These are phyloP conservation scores for Dorcus parallelipipedus DNA, from an alignment of 2,888 invertebrate genomes.

Conservation along the genomic window DNA sequence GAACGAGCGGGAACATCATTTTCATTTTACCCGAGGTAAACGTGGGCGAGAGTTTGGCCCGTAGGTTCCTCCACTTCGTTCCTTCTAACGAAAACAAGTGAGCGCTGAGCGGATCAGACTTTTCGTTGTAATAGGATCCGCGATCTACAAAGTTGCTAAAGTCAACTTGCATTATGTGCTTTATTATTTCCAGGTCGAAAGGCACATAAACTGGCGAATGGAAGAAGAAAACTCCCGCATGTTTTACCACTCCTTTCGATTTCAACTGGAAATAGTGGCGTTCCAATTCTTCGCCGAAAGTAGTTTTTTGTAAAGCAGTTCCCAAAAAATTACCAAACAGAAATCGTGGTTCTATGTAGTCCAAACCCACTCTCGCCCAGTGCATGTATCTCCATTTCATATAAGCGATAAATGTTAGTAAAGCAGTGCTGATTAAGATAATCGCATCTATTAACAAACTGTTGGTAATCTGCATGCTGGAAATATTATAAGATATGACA, in stretches of 20 bases:
- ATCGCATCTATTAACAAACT: background rate
- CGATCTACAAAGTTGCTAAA: conserved; percentile 59
- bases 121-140: conserved; percentile 55
- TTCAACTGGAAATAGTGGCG: conserved; percentile 16
- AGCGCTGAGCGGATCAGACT: conserved; percentile 55
- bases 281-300: too few species aligned
- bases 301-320: background rate
- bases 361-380: too few species aligned
- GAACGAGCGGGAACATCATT: background rate
- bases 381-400: too few species aligned
- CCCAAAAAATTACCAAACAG: background rate
- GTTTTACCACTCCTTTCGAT: conserved; percentile 22
- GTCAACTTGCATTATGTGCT: conserved; percentile 54
- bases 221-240: conserved; percentile 28
- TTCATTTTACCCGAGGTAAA: conserved; percentile 23
- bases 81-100: conserved; percentile 56
- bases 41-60: conserved; percentile 20
- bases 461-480: background rate
- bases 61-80: conserved; percentile 54
- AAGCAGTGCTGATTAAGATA: background rate
- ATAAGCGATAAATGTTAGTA: background rate
- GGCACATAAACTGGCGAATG: conserved; percentile 21
- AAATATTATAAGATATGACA: too few species aligned
- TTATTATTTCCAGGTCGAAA: conserved; percentile 27
- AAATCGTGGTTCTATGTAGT: background rate